Percentiles rank a stretch among this genome's conserved stretches.
Evolutionary conservation across 2,797 vertebrate genomes (phyloP).

Genomic region (Falco novaeseelandiae): DNA sequence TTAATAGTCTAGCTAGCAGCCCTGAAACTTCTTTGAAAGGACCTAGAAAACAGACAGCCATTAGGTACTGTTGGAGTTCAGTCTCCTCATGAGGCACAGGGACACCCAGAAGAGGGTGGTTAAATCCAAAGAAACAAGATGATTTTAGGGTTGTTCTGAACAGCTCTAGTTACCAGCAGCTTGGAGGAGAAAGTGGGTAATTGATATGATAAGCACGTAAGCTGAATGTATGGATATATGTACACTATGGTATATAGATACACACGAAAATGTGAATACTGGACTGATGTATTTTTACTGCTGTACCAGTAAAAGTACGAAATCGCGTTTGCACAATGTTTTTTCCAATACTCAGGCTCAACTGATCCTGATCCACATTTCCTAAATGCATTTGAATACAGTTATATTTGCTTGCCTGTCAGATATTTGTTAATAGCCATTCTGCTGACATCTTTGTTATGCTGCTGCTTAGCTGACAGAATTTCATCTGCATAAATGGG

Average conservation of each 20-base stretch:
- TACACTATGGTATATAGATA: not conserved
- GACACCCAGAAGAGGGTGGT: not conserved
- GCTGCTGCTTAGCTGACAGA: slow-evolving; percentile 74
- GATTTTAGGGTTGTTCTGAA: not conserved
- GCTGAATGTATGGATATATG: not conserved
- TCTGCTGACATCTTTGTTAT: slow-evolving; percentile 71
- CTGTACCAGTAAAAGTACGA: not conserved
- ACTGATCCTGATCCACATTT: slow-evolving; percentile 17
- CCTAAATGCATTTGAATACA: slow-evolving; percentile 23
- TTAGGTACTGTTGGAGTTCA: not conserved
- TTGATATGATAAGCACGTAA: not conserved
- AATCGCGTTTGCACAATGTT: not conserved
- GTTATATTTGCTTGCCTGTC: slow-evolving; percentile 59
- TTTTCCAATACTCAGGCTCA: not conserved
- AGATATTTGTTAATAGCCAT: slow-evolving; percentile 71
- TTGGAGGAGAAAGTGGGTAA: not conserved
- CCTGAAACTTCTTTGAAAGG: not conserved
- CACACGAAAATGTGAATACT: not conserved
- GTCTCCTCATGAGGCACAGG: not conserved
- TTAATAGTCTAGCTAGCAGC: not conserved
- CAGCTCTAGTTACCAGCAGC: not conserved
- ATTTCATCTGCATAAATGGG: slow-evolving; percentile 81
- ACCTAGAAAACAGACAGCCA: not conserved
- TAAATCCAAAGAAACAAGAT: not conserved
- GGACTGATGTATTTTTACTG: not conserved